Base-by-base conservation (phyloP, 2,113 vertebrate species). In the Leucosticte australis region DNA sequence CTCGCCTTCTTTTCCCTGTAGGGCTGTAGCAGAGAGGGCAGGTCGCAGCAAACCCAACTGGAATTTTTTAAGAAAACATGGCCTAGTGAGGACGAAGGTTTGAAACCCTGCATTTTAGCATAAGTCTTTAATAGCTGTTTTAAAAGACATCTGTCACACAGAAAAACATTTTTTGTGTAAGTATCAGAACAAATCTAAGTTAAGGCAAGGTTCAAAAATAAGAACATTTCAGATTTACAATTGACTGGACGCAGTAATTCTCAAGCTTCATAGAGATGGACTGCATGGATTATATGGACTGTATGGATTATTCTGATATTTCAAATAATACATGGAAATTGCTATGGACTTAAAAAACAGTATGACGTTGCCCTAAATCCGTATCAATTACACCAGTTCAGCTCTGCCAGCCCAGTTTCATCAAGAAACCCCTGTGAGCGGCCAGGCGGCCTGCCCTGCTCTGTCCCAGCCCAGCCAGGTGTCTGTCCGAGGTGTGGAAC, bases 301-400 rank as follows among this genome's bases (percentile, higher is more conserved):
- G 8, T 30, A 35, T 1, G 28, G 55, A 27, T 86, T 28, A 62
- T 27, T n/a, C 57, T 19, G 19, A 11, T 24, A 39, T 30, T 13
- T 12, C 22, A 53, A 42, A n/a, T 7, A 27, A n/a, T 7, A 30
- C 7, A 31, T 1, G 24, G 11, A 39, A 59, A 41, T 22, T 3
- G 0, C 39, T 19, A 3, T 0, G 13, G 21, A 22, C 35, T 41
- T 30, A 26, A 23, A 30, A 46, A 53, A 2, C 9, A 27, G 7
- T 12, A 21, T 15, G 23, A 33, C 0, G 0, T 21, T 28, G 50
- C 21, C 67, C 22, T 35, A 13, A 28, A 53, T 7, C 65, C 6
- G 8, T 23, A 9, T 17, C 41, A 60, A 11, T 3, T 2, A 11
- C 35, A 33, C 2, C 3, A 39, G 6, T 44, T 39, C 35, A 4